Percentiles rank a stretch among this genome's conserved stretches.
phyloP scores from a whole-genome alignment of 2,888 invertebrate species.

The Dynastes grantii region DNA sequence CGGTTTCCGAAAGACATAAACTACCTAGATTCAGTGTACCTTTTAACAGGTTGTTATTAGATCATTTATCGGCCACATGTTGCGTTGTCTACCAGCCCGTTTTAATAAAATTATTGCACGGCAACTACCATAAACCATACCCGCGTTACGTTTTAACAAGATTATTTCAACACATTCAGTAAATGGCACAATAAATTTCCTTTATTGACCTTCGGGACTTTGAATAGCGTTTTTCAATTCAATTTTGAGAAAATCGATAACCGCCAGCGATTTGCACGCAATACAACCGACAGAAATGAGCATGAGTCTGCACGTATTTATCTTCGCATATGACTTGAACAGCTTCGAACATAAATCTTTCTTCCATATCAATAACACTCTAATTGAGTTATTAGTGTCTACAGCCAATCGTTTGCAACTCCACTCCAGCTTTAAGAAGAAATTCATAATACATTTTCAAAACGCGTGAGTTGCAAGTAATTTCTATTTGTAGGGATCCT shows the following conservation, averaged over 20 bases:
- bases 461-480: no score
- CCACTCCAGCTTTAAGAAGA: no score
- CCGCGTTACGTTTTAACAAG: constrained; percentile 47
- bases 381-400: no score
- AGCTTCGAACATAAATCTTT: not conserved
- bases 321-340: not conserved
- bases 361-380: no score
- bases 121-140: constrained; percentile 40
- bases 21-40: constrained; percentile 23
- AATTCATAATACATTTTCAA: no score
- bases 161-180: constrained; percentile 46
- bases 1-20: constrained; percentile 40
- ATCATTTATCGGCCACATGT: constrained; percentile 51
- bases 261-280: constrained; percentile 7
- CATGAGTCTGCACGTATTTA: not conserved
- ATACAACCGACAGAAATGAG: constrained; percentile 6
- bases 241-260: constrained; percentile 40
- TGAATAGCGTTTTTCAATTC: constrained; percentile 38
- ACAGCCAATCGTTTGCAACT: no score
- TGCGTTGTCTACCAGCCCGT: constrained; percentile 43
- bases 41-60: constrained; percentile 51
- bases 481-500: not conserved
- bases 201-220: constrained; percentile 42
- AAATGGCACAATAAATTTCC: constrained; percentile 45
- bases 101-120: constrained; percentile 51